Evolutionary conservation across 1,140 invertebrate genomes (phyloP), one percentile per base, ranked within the genome.

Genomic region (Liolophura sinensis): DNA sequence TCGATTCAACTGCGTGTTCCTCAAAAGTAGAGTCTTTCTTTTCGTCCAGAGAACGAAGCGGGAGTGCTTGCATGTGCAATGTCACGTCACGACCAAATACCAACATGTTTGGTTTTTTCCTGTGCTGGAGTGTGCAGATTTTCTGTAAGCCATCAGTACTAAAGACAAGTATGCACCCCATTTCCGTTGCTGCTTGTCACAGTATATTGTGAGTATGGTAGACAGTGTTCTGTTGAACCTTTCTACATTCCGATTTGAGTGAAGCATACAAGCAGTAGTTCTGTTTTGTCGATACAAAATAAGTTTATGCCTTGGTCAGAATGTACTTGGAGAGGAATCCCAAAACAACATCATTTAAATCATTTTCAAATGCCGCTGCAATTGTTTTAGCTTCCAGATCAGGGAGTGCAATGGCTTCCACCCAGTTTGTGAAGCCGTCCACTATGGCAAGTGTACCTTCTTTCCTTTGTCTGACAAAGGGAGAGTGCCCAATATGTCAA

Each of bases 191-290:
- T n/a, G n/a, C n/a, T n/a, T n/a, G n/a, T n/a, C n/a, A n/a, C n/a
- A n/a, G n/a, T n/a, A n/a, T n/a, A n/a, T n/a, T n/a, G n/a, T n/a
- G n/a, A 80, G 25, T 66, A 75, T 74, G 22, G 59, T 27, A 15
- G 51, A n/a, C 14, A 78, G 57, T 3, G 78, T 79, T 22, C 72
- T 31, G 46, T 81, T 81, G 55, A 77, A 77, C 40, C 71, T 48
- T 59, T 82, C 80, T 11, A 85, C 80, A 74, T 82, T 79, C n/a
- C 81, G 82, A 60, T 79, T 78, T 14, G 75, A 66, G 60, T 80
- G 73, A 1, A 80, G 75, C 65, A 77, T 74, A 1, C 73, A 60
- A 7, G 79, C 18, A 0, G 81, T 84, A 1, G 81, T 84, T 24
- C 78, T 54, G 78, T 84, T 61, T 80, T n/a, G n/a, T n/a, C n/a